Evolutionary conservation across 2,113 vertebrate genomes (phyloP), one percentile per base, ranked within the genome.

Genomic region (Alectura lathami): DNA sequence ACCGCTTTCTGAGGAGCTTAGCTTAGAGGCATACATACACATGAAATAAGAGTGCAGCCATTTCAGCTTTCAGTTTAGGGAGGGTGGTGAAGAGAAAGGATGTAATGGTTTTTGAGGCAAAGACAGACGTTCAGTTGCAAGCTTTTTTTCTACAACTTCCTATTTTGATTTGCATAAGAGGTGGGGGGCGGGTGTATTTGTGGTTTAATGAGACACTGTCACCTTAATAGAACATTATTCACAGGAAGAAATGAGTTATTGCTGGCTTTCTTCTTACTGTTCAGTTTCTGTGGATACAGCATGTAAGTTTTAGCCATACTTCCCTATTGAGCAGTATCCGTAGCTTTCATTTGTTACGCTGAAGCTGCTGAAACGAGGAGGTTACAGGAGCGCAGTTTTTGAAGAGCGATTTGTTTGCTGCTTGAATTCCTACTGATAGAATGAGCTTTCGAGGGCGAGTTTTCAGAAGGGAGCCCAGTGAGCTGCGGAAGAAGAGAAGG

Each of bases 371-470:
- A 83, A 94, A 76, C 74, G 86, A 91, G 74, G 70, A 43, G 57
- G 74, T 82, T 95, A 62, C 86, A 67, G 64, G 76, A 91, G 62
- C n/a, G 53, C 11, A 16, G 36, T 66, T 95, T 96, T 92, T 94
- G 27, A 86, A 70, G 57, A 74, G 54, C 42, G 75, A 53, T 91
- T 86, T 95, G 43, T 91, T 95, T 88, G 68, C 69, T 83, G 91
- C 76, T 94, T 53, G 60, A 85, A 36, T 84, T 93, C 59, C 70
- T 91, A 32, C 48, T 76, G 86, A 30, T 82, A 96, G 91, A 69
- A 99, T 99, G 99, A 99, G 99, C 96, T 99, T 99, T 97, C 98
- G 98, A 83, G 98, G 94, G 63, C 98, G 96, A 76, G 97, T 97
- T 81, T 98, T 98, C 94, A 98, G 89, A 83, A 95, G 96, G 93